Conservation (phyloP, 2,113 vertebrate species). For the Indicator maculatus region DNA sequence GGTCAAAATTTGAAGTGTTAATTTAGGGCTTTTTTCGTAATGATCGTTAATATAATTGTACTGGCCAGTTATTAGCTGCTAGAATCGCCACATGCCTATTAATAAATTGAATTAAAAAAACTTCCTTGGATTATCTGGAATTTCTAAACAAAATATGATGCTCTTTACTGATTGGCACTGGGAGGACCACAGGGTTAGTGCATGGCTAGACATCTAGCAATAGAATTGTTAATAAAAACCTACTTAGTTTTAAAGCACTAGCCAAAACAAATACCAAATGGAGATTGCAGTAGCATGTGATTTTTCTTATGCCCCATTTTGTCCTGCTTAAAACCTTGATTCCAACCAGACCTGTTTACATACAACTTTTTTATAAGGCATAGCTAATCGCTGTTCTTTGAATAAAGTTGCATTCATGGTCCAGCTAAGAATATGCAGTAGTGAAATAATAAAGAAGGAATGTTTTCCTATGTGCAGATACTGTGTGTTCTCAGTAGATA, state of each 20-base stretch:
- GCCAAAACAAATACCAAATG: background rate
- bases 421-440: conserved; percentile 39
- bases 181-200: background rate
- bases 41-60: background rate
- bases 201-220: background rate
- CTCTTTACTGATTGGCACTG: conserved; percentile 27
- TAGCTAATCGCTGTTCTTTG: conserved; percentile 33
- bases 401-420: conserved; percentile 38
- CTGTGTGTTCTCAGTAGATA: conserved; percentile 48
- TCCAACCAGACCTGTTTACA: background rate
- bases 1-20: background rate
- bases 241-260: conserved; percentile 6
- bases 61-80: background rate
- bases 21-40: background rate
- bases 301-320: background rate
- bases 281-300: background rate
- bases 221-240: background rate
- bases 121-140: background rate
- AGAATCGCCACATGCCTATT: background rate
- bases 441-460: conserved; percentile 31
- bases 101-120: background rate
- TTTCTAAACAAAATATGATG: background rate
- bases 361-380: conserved; percentile 34
- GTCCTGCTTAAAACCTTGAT: background rate
- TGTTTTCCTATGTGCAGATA: conserved; percentile 53